Base-by-base conservation (phyloP, 2,888 invertebrate genomes). In the Lomographa bimaculata region DNA sequence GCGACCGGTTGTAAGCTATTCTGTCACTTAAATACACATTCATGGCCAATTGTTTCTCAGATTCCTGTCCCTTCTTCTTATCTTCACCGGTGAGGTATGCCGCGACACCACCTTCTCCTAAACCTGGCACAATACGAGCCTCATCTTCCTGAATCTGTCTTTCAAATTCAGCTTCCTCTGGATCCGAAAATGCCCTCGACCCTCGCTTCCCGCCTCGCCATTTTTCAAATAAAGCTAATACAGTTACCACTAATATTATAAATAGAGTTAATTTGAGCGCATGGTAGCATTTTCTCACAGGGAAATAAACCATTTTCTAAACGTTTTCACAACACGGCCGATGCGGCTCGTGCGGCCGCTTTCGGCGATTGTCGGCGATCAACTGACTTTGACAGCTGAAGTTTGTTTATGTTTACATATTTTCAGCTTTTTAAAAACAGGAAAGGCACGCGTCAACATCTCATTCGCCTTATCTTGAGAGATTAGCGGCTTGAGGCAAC, bases 21-120 rank as follows among this genome's bases (percentile, higher is more conserved):
- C 95, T 93, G 71, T 98, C 96, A 71, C 97, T 97, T 3, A 97
- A 90, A 56, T 96, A 92, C 41, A 96, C 93, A 73, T 98, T 98
- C 51, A 98, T 92, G 1, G 97, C 97, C 54, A 96, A 94, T 67
- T 93, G 94, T 61, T 95, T 93, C 71, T 96, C 92, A 0, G 95
- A 91, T 53, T 91, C 90, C 43, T 96, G 94, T 1, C 94, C 95
- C 67, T 54, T 78, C 20, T 79, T 76, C 61, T 92, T 92, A 29
- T 95, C 95, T 12, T 90, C 84, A 0, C 93, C 94, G 5, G 87
- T 80, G 5, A 97, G 84, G 51, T 85, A 83, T 0, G 94, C 94
- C 0, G 94, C 91, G 6, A 89, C 90, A 0, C 89, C 97, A 30
- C 91, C 87, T 53, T 95, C 93, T 0, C 97, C 97, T 24, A 96